Conservation (phyloP, 1,140 invertebrate species). For the Lucilia cuprina region DNA sequence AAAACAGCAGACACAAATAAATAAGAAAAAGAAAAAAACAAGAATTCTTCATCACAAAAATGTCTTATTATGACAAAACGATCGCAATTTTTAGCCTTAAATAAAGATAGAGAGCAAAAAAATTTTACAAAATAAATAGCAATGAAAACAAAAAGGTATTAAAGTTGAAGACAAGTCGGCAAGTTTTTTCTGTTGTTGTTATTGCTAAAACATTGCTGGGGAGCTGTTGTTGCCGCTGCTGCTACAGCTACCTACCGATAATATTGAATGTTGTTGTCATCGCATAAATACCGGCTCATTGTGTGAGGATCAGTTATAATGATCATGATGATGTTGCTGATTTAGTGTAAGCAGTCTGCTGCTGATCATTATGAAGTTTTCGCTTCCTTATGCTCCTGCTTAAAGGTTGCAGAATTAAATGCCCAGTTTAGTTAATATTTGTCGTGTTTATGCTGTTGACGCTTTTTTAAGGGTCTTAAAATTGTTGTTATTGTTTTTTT, state of each 20-base stretch:
- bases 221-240: neutral
- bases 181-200: constrained; percentile 19
- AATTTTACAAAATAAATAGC: neutral
- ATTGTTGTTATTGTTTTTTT: neutral
- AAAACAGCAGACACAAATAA: neutral
- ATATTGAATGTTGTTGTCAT: constrained; percentile 34
- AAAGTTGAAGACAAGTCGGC: constrained; percentile 29
- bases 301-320: neutral
- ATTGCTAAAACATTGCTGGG: neutral
- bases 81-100: constrained; percentile 13
- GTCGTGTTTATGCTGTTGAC: constrained; percentile 31
- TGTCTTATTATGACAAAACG: constrained; percentile 35
- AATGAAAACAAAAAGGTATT: constrained; percentile 8
- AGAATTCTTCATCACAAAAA: constrained; percentile 34
- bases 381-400: neutral
- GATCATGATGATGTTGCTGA: neutral
- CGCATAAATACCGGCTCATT: constrained; percentile 28
- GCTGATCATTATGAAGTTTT: neutral
- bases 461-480: neutral
- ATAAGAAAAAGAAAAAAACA: neutral
- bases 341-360: neutral
- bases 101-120: neutral
- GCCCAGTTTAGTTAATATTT: constrained; percentile 20
- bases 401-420: constrained; percentile 18
- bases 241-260: neutral